Base-by-base conservation (phyloP, 92 coral and sea anemone genomes). In the Isaurus tuberculatus region DNA sequence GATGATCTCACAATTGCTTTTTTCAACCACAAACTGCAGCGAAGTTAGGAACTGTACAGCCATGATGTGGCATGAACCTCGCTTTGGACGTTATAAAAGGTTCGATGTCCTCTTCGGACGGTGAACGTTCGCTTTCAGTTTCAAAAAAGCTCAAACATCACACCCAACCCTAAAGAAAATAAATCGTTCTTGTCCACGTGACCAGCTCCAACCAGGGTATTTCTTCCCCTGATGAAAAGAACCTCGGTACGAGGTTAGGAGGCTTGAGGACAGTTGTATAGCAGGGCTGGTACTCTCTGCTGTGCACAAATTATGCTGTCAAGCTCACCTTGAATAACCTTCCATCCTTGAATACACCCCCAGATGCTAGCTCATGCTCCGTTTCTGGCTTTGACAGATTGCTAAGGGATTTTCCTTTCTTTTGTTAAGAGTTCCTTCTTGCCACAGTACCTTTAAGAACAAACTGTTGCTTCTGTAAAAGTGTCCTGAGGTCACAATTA, bases 401-500 rank as follows among this genome's bases (percentile, higher is more conserved):
- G 31, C 15, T 16, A 0, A 66, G 72, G 19, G 72, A 43, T 66
- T 66, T 66, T 34, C 23, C 42, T 17, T 33, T 33, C 73, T 27
- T 16, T 11, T 33, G 17, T 19, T 32, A 37, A 2, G 73, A 68
- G 48, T 68, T 68, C 19, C 48, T 33, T 30, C 48, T 33, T n/a
- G 48, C 81, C 16, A 20, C 8, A 7, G 61, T n/a, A 22, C 65
- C 68, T 55, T 74, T 84, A 58, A 84, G 34, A 30, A 84, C 37
- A 27, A 44, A 26, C 33, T 73, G 63, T 10, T 60, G 60, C 65
- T 80, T 84, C 34, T 73, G 66, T 48, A 60, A 65, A 43, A 84
- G 31, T 70, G 88, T 7, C 20, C 55, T 22, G n/a, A 61, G 67
- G 10, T 79, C 72, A 28, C 73, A 74, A 44, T 64, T 84, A 25